A percentile compares a stretch with the other conserved stretches of the same genome.
phyloP scores from a whole-genome alignment of 2,797 vertebrate genomes.

The Apogon talboti region DNA sequence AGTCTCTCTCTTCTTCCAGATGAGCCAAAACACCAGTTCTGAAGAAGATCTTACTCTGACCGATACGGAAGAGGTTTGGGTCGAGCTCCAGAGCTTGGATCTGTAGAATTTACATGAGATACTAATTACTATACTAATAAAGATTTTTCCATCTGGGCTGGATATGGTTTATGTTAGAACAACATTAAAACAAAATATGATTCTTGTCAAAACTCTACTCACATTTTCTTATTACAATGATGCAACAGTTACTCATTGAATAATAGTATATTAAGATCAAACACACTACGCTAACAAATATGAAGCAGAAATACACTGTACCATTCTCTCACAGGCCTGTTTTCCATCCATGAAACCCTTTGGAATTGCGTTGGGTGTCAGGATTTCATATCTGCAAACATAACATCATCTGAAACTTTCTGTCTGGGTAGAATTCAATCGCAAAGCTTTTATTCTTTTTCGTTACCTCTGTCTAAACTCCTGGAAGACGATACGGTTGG shows the following conservation, averaged over 20 bases:
- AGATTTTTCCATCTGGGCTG: too few species aligned
- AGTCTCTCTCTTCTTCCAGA: constrained; percentile 95
- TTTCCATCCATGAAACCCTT: constrained; percentile 99
- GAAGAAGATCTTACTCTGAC: constrained; percentile 99
- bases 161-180: too few species aligned
- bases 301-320: constrained; percentile 52
- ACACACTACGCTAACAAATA: too few species aligned
- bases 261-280: not conserved
- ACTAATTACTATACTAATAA: not conserved
- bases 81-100: constrained; percentile 95
- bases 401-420: too few species aligned
- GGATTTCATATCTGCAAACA: constrained; percentile 92
- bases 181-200: not conserved
- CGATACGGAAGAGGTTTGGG: constrained; percentile 94
- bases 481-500: constrained; percentile 98
- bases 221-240: not conserved
- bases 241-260: not conserved
- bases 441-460: too few species aligned
- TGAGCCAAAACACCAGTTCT: constrained; percentile 97
- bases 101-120: constrained; percentile 68
- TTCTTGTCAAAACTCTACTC: not conserved
- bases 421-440: too few species aligned
- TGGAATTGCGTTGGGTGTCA: constrained; percentile 97
- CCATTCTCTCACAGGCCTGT: constrained; percentile 98
- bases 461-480: constrained; percentile 95